Conservation (phyloP, 1,140 invertebrate genomes). For the Atta texana region DNA sequence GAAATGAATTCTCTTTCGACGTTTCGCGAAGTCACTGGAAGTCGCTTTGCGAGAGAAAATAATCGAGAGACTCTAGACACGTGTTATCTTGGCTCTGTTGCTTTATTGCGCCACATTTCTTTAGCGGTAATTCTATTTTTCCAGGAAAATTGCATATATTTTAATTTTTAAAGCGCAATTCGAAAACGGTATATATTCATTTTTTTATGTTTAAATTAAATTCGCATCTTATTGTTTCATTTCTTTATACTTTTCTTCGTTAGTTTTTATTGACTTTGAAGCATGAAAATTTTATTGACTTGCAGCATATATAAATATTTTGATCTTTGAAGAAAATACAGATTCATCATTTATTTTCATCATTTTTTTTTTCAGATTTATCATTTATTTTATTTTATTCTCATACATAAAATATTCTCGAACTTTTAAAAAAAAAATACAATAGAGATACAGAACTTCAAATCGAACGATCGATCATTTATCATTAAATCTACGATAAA, state of each 20-base stretch:
- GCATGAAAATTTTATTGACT: neutral
- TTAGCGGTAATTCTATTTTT: neutral
- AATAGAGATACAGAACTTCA: neutral
- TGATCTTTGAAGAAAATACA: neutral
- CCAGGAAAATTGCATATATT: neutral
- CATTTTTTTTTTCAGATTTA: neutral
- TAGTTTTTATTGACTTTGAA: neutral
- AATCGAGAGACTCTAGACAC: neutral
- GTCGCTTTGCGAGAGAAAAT: neutral
- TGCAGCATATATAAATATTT: neutral
- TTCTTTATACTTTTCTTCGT: neutral
- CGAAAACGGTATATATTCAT: neutral
- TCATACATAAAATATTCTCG: too few species aligned
- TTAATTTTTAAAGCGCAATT: neutral
- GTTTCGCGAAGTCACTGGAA: neutral
- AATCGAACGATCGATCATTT: neutral
- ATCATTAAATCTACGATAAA: neutral
- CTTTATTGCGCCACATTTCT: neutral
- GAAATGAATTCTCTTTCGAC: slow-evolving; percentile 3
- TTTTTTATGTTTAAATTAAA: neutral
- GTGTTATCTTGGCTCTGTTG: neutral
- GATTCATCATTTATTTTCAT: neutral
- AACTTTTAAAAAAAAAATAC: neutral
- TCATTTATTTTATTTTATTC: neutral
- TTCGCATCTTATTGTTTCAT: neutral